Conservation (phyloP, 2,888 invertebrate species). For the Cataglyphis albicans region DNA sequence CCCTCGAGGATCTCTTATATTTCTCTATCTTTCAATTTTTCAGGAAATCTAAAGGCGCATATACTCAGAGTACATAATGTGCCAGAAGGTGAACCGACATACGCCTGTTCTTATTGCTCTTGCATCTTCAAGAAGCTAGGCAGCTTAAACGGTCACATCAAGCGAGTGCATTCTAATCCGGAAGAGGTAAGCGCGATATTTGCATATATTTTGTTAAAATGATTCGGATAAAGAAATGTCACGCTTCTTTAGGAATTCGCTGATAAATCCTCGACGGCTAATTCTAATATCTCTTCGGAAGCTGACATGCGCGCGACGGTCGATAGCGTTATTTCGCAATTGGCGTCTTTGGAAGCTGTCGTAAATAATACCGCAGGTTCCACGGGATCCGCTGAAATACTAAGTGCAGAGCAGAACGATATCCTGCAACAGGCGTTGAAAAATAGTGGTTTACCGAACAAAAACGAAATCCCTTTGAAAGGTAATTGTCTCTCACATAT, state of each 20-base stretch:
- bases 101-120: conserved; percentile 89
- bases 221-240: neutral
- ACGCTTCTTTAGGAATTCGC: conserved; percentile 50
- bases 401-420: conserved; percentile 79
- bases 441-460: conserved; percentile 79
- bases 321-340: conserved; percentile 80
- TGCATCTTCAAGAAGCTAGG: conserved; percentile 90
- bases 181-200: conserved; percentile 70
- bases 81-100: conserved; percentile 87
- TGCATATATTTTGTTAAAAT: neutral
- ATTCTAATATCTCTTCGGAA: conserved; percentile 73
- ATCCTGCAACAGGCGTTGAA: conserved; percentile 87
- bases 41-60: conserved; percentile 88
- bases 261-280: conserved; percentile 39
- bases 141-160: conserved; percentile 90
- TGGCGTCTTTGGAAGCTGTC: conserved; percentile 77
- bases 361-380: conserved; percentile 69
- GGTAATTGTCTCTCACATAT: conserved; percentile 23
- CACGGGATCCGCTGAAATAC: conserved; percentile 40
- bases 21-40: conserved; percentile 44
- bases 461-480: conserved; percentile 69
- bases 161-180: conserved; percentile 87
- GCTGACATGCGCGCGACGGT: conserved; percentile 80
- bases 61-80: conserved; percentile 89
- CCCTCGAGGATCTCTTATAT: neutral